phyloP scores from a whole-genome alignment of 2,113 vertebrate genomes.

The Dasyprocta punctata region DNA sequence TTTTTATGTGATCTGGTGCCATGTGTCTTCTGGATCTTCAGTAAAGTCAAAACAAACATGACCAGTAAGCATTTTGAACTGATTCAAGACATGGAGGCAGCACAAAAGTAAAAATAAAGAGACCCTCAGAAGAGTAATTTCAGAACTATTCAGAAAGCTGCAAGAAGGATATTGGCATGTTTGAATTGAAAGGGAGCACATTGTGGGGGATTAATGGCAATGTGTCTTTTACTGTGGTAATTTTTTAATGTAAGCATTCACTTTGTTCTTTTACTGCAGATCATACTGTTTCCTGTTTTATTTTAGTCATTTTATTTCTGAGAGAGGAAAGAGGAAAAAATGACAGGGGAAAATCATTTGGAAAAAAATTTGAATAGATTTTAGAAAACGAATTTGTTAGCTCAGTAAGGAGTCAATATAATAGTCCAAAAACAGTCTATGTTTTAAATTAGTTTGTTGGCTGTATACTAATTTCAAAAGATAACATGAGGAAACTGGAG shows the following conservation, averaged over 20 bases:
- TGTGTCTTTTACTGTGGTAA: not conserved
- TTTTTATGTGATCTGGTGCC: not conserved
- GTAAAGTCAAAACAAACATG: not conserved
- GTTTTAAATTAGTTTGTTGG: not conserved
- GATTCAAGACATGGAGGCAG: not conserved
- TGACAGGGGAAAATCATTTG: not conserved
- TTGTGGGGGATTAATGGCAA: not conserved
- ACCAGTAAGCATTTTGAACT: not conserved
- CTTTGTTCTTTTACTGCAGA: not conserved
- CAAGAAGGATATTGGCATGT: not conserved
- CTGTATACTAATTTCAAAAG: not conserved
- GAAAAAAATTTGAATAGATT: not conserved
- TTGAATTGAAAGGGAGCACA: not conserved
- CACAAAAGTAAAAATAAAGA: not conserved
- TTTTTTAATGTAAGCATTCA: not conserved
- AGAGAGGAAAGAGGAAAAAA: not conserved
- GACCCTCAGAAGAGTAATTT: not conserved
- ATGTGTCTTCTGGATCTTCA: not conserved
- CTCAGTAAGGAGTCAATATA: not conserved
- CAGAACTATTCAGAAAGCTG: not conserved
- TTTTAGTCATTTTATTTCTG: slow-evolving; percentile 9
- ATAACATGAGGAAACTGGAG: not conserved
- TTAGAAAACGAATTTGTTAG: not conserved
- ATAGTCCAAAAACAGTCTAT: not conserved
- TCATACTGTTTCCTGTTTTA: not conserved